phyloP scores from a whole-genome alignment of 2,888 invertebrate genomes.

The Hetaerina titia region DNA sequence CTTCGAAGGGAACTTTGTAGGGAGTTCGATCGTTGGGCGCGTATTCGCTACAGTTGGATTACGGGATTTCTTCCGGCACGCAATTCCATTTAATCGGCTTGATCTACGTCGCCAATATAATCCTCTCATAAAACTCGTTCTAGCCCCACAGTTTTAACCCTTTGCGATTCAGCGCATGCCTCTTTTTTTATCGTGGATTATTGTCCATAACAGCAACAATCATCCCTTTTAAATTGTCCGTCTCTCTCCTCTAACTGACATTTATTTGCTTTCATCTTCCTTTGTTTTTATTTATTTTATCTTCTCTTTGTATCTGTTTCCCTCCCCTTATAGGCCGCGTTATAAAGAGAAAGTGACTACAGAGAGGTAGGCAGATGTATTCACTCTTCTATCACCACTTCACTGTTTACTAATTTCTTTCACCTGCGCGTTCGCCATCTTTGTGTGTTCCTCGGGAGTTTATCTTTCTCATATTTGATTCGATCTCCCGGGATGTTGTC shows the following conservation, averaged over 20 bases:
- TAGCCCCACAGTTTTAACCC: not conserved
- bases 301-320: not conserved
- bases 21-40: not conserved
- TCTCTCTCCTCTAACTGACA: not conserved
- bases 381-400: not conserved
- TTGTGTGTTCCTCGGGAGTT: not conserved
- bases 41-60: not conserved
- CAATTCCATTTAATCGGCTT: not conserved
- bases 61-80: not conserved
- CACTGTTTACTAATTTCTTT: not conserved
- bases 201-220: not conserved
- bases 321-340: not conserved
- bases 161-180: not conserved
- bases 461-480: constrained; percentile 5
- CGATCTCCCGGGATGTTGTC: not conserved
- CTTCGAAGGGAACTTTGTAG: not conserved
- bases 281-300: not conserved
- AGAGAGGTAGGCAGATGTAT: not conserved
- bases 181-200: not conserved
- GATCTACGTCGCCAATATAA: not conserved
- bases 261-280: not conserved
- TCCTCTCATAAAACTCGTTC: not conserved
- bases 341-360: not conserved
- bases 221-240: not conserved
- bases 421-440: not conserved